Conservation (phyloP, 2,888 invertebrate genomes). For the Tetropium fuscum region DNA sequence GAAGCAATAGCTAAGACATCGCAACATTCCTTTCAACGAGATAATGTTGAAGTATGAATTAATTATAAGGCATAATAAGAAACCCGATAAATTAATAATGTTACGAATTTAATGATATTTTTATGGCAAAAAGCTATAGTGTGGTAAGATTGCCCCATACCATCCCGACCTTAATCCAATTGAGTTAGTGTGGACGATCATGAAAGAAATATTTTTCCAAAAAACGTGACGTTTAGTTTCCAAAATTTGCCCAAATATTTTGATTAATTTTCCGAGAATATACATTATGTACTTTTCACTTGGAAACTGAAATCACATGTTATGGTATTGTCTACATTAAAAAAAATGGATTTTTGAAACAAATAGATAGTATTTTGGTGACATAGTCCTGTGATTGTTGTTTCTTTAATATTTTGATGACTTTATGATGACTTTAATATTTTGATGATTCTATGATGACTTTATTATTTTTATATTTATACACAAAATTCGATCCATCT, state of each 20-base stretch:
- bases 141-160: background rate
- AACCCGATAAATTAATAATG: slow-evolving; percentile 3
- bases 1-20: slow-evolving; percentile 26
- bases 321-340: too few relatives aligned
- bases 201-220: background rate
- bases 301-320: too few relatives aligned
- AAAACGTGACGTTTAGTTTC: background rate
- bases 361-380: too few relatives aligned
- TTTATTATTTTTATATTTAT: too few relatives aligned
- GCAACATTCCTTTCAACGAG: slow-evolving; percentile 23
- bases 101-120: slow-evolving; percentile 13
- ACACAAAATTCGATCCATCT: too few relatives aligned
- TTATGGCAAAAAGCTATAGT: background rate
- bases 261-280: background rate
- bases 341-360: too few relatives aligned
- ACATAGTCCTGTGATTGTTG: too few relatives aligned
- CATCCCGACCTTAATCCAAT: background rate
- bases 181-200: background rate
- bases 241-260: background rate
- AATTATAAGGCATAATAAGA: slow-evolving; percentile 32
- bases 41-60: slow-evolving; percentile 29
- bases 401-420: too few relatives aligned
- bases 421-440: too few relatives aligned
- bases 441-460: too few relatives aligned
- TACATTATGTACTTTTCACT: too few relatives aligned